phyloP scores from a whole-genome alignment of 1,140 invertebrate genomes.

The Lucilia sericata region DNA sequence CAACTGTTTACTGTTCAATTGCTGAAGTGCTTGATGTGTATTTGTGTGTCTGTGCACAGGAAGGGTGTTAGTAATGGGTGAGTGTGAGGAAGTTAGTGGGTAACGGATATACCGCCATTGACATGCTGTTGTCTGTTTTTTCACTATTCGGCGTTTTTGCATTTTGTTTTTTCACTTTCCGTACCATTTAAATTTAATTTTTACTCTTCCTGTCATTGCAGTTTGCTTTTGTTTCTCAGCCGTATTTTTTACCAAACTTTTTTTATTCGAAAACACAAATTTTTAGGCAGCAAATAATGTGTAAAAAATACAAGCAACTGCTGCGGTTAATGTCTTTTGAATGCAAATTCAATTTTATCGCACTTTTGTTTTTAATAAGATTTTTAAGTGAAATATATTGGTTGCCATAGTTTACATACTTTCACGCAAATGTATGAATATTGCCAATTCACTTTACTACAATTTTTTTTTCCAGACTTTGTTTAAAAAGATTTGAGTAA shows the following conservation, averaged over 20 bases:
- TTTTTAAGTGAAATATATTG: conserved; percentile 51
- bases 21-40: neutral
- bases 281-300: conserved; percentile 28
- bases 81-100: neutral
- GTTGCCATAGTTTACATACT: neutral
- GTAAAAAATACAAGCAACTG: conserved; percentile 53
- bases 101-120: conserved; percentile 43
- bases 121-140: conserved; percentile 28
- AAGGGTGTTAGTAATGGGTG: neutral
- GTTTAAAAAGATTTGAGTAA: neutral
- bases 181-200: conserved; percentile 46
- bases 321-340: conserved; percentile 68
- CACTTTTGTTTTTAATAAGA: conserved; percentile 68
- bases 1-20: neutral
- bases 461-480: neutral
- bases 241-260: neutral
- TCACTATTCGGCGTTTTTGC: neutral
- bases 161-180: conserved; percentile 42
- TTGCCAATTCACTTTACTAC: neutral
- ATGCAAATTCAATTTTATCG: conserved; percentile 69
- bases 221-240: conserved; percentile 16
- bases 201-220: conserved; percentile 40
- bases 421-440: neutral
- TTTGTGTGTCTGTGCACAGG: neutral
- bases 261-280: neutral